phyloP scores from a whole-genome alignment of 2,797 vertebrate species.

The Rhabdophis nuchalis region DNA sequence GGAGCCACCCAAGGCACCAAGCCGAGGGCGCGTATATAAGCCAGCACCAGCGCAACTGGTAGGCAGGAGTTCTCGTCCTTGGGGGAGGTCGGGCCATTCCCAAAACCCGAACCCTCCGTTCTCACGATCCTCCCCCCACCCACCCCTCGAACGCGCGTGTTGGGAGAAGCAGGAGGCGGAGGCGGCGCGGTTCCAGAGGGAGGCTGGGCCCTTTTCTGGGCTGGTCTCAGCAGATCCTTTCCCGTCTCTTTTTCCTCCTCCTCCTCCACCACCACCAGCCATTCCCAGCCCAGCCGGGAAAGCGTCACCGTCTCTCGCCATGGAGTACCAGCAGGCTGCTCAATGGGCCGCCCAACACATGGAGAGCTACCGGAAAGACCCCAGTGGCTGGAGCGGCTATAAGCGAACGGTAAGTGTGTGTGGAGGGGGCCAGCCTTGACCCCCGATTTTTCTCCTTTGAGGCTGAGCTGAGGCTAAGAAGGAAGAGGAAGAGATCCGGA shows the following conservation, averaged over 20 bases:
- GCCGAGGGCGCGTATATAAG: not conserved
- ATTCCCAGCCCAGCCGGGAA: not conserved
- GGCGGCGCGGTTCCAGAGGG: not conserved
- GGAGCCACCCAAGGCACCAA: not conserved
- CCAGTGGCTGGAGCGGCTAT: constrained; percentile 81
- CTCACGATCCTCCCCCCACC: not conserved
- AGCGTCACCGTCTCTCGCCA: not conserved
- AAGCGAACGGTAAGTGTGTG: constrained; percentile 76
- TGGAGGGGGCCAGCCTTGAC: not conserved
- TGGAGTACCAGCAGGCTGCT: constrained; percentile 67
- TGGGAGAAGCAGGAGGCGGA: not conserved
- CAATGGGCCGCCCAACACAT: constrained; percentile 73
- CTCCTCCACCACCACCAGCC: not conserved
- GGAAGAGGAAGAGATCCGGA: too few relatives aligned
- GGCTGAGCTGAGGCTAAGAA: not conserved
- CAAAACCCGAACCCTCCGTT: not conserved
- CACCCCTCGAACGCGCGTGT: not conserved
- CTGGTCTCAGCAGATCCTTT: not conserved
- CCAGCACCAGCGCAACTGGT: not conserved
- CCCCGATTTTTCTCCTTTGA: not conserved
- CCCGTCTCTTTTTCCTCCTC: not conserved
- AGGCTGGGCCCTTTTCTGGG: not conserved
- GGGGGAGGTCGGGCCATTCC: not conserved
- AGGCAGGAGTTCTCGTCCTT: not conserved
- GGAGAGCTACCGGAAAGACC: constrained; percentile 75